Evolutionary conservation across 2,888 invertebrate genomes (phyloP).

Genomic region (Chloroclystis v-ata): DNA sequence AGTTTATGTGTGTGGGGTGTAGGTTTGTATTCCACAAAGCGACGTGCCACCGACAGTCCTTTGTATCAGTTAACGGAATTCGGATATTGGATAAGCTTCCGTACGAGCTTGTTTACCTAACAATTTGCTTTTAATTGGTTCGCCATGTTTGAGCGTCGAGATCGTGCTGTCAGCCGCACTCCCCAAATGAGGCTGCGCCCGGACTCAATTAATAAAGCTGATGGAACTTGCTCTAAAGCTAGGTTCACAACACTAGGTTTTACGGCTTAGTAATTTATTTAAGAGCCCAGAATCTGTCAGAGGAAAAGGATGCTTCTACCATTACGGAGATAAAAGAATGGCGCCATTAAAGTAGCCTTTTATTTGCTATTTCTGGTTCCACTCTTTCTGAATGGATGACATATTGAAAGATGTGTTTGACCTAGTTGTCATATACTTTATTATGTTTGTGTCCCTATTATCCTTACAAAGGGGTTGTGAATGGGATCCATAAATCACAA

Average conservation of each 20-base stretch:
- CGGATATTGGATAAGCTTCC: conserved; percentile 68
- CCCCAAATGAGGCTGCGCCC: conserved; percentile 8
- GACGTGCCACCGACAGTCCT: conserved; percentile 59
- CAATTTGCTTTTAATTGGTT: conserved; percentile 69
- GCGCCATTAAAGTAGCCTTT: not conserved
- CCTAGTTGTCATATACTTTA: conserved; percentile 18
- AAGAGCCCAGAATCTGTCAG: not conserved
- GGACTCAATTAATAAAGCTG: conserved; percentile 11
- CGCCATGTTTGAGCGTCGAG: conserved; percentile 30
- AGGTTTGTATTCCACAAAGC: conserved; percentile 44
- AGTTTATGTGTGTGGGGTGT: conserved; percentile 6
- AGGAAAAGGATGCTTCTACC: not conserved
- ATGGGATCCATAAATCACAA: conserved; percentile 25
- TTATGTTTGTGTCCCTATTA: conserved; percentile 16
- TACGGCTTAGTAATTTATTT: not conserved
- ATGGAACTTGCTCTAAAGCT: conserved; percentile 3
- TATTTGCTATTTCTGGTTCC: conserved; percentile 14
- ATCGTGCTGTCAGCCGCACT: conserved; percentile 14
- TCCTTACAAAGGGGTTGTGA: conserved; percentile 21
- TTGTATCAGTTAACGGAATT: conserved; percentile 66
- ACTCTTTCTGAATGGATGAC: conserved; percentile 12
- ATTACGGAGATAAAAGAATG: not conserved
- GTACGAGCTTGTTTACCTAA: conserved; percentile 55
- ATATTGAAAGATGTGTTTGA: conserved; percentile 22
- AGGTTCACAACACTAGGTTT: not conserved